phyloP scores from a whole-genome alignment of 37 sponge, comb jelly and placozoan genomes.

The Mnemiopsis leidyi region DNA sequence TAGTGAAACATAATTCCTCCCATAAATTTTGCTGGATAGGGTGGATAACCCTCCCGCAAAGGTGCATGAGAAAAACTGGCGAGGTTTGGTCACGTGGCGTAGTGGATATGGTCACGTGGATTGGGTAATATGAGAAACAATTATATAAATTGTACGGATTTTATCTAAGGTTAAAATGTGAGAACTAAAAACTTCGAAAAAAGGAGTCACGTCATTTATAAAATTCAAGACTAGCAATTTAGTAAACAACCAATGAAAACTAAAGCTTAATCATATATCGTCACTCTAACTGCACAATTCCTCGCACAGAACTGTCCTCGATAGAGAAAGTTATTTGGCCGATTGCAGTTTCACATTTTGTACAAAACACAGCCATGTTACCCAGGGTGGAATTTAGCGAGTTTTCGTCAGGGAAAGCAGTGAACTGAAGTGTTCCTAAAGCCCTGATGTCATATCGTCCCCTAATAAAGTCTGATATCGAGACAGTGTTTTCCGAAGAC shows the following conservation, averaged over 20 bases:
- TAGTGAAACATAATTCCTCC: too few species aligned
- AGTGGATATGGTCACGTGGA: too few species aligned
- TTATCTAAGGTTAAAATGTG: too few species aligned
- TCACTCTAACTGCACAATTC: slow-evolving; percentile 5
- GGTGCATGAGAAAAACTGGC: too few species aligned
- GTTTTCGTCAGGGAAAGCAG: neutral
- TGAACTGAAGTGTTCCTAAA: neutral
- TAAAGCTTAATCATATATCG: neutral
- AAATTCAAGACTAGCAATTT: too few species aligned
- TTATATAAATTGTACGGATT: too few species aligned
- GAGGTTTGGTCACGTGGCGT: too few species aligned
- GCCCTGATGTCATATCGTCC: neutral
- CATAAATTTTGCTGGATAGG: too few species aligned
- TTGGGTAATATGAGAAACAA: too few species aligned
- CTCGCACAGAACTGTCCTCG: neutral
- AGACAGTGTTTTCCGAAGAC: neutral
- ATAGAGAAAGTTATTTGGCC: neutral
- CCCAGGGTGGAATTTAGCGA: neutral
- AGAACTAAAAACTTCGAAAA: too few species aligned
- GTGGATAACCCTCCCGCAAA: too few species aligned
- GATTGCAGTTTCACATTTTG: neutral
- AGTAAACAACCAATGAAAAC: neutral
- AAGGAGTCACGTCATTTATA: too few species aligned
- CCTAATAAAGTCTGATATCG: neutral
- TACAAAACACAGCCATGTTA: slow-evolving; percentile 10